Evolutionary conservation across 1,140 invertebrate species (phyloP).

Genomic region (Steinernema khuongi): DNA sequence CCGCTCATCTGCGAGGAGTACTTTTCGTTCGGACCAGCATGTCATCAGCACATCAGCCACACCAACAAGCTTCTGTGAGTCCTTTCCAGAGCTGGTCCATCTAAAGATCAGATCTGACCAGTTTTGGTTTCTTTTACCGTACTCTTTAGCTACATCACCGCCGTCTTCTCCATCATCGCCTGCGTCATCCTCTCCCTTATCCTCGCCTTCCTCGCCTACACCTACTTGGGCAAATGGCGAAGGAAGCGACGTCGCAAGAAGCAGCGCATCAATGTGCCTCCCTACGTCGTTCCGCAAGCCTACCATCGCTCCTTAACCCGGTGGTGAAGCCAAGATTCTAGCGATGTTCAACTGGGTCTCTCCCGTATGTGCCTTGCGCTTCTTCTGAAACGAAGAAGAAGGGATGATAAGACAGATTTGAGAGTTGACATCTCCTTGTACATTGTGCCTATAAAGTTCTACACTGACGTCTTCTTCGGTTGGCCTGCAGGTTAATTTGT

Average conservation of each 20-base stretch:
- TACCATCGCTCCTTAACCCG: not conserved
- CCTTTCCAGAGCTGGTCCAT: too few relatives aligned
- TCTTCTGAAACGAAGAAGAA: too few relatives aligned
- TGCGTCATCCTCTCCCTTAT: not conserved
- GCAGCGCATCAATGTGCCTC: not conserved
- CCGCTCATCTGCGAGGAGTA: not conserved
- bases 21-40: not conserved
- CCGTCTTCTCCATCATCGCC: not conserved
- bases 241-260: not conserved
- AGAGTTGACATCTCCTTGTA: too few relatives aligned
- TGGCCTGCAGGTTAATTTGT: too few relatives aligned
- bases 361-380: too few relatives aligned
- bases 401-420: too few relatives aligned
- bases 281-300: not conserved
- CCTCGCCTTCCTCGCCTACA: not conserved
- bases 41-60: slow-evolving; percentile 6
- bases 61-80: not conserved
- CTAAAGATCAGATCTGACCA: too few relatives aligned
- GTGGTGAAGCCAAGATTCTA: not conserved
- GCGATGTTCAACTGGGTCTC: too few relatives aligned
- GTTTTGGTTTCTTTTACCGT: not conserved
- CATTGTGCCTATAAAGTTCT: not conserved
- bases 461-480: too few relatives aligned
- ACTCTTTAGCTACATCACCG: not conserved
- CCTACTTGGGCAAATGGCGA: not conserved